Evolutionary conservation across 2,113 vertebrate species (phyloP).

Genomic region (Ovibos moschatus): DNA sequence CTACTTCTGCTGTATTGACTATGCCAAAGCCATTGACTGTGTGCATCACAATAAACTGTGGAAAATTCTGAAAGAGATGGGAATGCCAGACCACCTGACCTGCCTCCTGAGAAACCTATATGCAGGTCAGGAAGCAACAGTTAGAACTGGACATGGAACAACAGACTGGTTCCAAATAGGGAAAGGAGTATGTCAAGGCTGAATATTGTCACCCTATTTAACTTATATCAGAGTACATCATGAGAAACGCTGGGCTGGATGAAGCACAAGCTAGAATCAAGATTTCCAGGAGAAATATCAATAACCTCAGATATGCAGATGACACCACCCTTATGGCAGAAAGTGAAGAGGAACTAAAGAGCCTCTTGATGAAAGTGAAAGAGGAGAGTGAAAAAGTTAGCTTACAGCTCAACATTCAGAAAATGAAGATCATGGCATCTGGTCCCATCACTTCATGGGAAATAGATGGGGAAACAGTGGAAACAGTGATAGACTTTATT

Average conservation of each 20-base stretch:
- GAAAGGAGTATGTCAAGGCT: neutral
- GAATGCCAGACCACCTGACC: neutral
- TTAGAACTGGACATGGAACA: neutral
- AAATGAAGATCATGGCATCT: neutral
- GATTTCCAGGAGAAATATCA: neutral
- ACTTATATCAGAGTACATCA: neutral
- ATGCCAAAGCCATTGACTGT: neutral
- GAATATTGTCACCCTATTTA: neutral
- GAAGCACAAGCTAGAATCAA: neutral
- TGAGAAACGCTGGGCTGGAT: neutral
- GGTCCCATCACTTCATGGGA: neutral
- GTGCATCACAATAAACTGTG: neutral
- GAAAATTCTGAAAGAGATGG: neutral
- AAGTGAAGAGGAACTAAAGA: neutral
- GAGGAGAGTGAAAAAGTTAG: neutral
- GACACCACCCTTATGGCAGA: neutral
- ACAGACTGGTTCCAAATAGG: neutral
- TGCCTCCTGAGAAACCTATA: neutral
- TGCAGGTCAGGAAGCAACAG: neutral
- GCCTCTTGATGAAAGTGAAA: neutral
- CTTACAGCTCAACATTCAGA: neutral
- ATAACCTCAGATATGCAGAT: neutral
- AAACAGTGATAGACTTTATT: neutral
- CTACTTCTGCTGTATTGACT: neutral
- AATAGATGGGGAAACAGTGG: neutral